Evolutionary conservation across 2,888 invertebrate species (phyloP), one percentile per base, ranked within the genome.

Genomic region (Incurvaria masculella): DNA sequence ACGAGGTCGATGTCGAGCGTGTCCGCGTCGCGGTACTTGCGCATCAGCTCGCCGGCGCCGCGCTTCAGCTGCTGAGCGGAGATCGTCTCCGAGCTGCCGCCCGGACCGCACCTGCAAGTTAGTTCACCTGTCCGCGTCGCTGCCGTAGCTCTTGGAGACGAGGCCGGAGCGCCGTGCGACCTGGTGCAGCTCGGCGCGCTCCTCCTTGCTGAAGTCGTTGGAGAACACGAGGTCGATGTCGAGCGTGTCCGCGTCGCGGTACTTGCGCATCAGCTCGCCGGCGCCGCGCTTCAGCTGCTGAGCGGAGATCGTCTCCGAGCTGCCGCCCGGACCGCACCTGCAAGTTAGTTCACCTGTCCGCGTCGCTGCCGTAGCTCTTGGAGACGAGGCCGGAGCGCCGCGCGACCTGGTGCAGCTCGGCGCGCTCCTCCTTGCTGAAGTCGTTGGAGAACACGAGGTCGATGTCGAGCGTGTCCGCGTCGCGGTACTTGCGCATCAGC

Each of bases 381-480:
- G 82, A 81, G 1, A 71, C 71, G 1, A 84, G 63, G 0, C 73
- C 72, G 1, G 60, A 58, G n/a, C 61, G 63, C 48, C 66, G 65
- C 1, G 83, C 81, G 4, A 74, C 62, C 71, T 74, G 68, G 58
- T 88, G 88, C 47, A 88, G 65, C 1, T 66, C 52, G 1, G 81
- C 82, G 19, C 88, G 68, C 57, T 88, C 87, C 1, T 85, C 85
- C 54, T 83, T 85, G 1, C 73, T 72, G 61, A 88, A 88, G 49
- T 85, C 82, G 23, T 8, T n/a, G 14, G 80, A 72, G 53, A 83
- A 82, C 43, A 79, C 80, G 42, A 87, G 66, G 61, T 87, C 87
- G 0, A 81, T 71, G 59, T 78, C 80, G 26, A 78, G 69, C 6
- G 67, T 72, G 42, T 66, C 72, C 0, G 68, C 66, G 4, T 58